Base-by-base conservation (phyloP, 1,140 invertebrate genomes). In the Bombus cullumanus region DNA sequence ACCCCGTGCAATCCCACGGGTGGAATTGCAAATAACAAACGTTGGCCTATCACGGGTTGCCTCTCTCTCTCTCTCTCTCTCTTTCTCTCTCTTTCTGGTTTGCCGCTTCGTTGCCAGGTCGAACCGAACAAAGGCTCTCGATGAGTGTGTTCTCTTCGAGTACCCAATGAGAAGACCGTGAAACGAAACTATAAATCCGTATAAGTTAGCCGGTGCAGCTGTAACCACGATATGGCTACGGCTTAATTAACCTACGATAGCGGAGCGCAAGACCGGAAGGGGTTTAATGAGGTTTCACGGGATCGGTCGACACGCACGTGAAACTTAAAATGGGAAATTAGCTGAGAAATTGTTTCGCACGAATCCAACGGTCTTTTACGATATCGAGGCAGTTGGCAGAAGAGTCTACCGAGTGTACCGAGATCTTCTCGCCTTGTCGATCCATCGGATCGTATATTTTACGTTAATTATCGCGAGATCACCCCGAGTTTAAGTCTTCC, bases 21-120 rank as follows among this genome's bases (percentile, higher is more conserved):
- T 92, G 73, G 90, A 92, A 93, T 94, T 93, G 89, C 90, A 92
- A 93, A 92, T 93, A 92, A 93, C 92, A 90, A 92, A 92, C 88
- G 87, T 89, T 91, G 87, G 86, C 91, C 91, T 91, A 91, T 92
- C 90, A 90, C 88, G 89, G 80, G 15, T 66, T 85, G 85, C 83
- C 89, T 71, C 87, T 91, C 28, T 13, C 62, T 64, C n/a, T 13
- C 34, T 34, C 1, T 34, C 10, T 28, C 57, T 59, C 1, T 64
- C 28, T 79, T 88, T 91, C 3, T 13, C 28, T n/a, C 28, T 62
- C 59, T n/a, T 4, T 31, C n/a, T 13, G 12, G 18, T 43, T 41
- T 34, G 71, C n/a, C 72, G 80, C 79, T 68, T 43, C 31, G 78
- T 73, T 28, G 37, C 34, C 59, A 62, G 64, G 34, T 15, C 57